Percentiles rank a stretch among this genome's conserved stretches.
phyloP scores from a whole-genome alignment of 2,113 vertebrate species.

The Tetrax tetrax region DNA sequence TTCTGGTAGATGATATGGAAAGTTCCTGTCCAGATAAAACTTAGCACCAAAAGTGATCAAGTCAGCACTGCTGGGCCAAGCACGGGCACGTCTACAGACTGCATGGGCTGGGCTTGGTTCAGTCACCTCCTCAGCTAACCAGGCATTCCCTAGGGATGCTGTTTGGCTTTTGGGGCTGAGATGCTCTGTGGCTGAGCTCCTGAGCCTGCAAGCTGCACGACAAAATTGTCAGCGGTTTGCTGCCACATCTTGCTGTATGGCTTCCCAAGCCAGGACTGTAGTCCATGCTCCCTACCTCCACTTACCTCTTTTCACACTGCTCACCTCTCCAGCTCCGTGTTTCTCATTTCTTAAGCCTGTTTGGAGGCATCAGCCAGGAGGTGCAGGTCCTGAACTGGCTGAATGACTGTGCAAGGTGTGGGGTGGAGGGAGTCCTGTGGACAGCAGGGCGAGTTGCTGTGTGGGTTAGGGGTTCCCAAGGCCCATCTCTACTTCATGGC shows the following conservation, averaged over 20 bases:
- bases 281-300: background rate
- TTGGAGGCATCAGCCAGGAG: background rate
- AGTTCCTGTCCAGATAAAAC: background rate
- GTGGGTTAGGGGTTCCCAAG: background rate
- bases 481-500: background rate
- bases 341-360: background rate
- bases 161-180: background rate
- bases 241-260: background rate
- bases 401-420: background rate
- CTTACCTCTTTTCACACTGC: background rate
- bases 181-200: background rate
- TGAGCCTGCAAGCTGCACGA: background rate
- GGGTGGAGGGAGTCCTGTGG: background rate
- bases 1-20: background rate
- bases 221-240: fast-evolving
- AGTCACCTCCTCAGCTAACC: background rate
- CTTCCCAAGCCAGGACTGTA: background rate
- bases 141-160: background rate
- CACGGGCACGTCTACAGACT: fast-evolving
- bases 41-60: background rate
- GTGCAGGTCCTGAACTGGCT: background rate
- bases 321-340: background rate
- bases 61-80: background rate
- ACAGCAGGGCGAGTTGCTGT: background rate
- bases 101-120: fast-evolving